Evolutionary conservation across 35 echinoderm and acorn worm genomes (phyloP).

Genomic region (Antedon bifida): DNA sequence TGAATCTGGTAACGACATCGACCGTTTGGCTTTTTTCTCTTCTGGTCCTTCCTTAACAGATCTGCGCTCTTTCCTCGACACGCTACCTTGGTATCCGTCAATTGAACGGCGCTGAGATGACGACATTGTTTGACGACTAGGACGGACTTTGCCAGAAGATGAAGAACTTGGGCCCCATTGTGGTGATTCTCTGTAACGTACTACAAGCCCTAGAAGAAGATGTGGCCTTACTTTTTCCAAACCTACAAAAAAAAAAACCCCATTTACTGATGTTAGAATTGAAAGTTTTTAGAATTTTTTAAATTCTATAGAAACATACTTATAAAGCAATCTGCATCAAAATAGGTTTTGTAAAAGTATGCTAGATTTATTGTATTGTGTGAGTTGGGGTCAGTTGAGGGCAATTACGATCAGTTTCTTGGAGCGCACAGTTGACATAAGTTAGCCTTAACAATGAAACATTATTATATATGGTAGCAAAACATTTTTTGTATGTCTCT

Average conservation of each 20-base stretch:
- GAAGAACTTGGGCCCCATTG: slow-evolving; percentile 14
- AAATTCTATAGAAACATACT: too few species aligned
- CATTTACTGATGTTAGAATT: too few species aligned
- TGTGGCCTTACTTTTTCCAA: slow-evolving; percentile 47
- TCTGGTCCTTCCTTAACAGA: not conserved
- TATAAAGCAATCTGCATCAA: too few species aligned
- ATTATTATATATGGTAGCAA: too few species aligned
- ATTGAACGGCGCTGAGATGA: not conserved
- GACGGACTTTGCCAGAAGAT: not conserved
- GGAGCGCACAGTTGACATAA: too few species aligned
- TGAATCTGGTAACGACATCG: not conserved
- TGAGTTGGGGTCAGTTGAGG: too few species aligned
- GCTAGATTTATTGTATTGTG: too few species aligned
- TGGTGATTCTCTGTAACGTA: slow-evolving; percentile 59
- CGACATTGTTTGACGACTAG: not conserved
- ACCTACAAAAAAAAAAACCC: slow-evolving; percentile 36
- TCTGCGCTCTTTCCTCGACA: not conserved
- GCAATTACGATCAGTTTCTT: too few species aligned
- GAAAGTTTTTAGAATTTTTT: too few species aligned
- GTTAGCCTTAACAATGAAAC: too few species aligned
- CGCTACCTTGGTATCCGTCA: not conserved
- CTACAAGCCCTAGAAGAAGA: slow-evolving; percentile 65
- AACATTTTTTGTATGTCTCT: too few species aligned
- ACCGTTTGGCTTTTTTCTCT: not conserved
- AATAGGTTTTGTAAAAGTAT: too few species aligned